A percentile compares a stretch with the other conserved stretches of the same genome.
These are phyloP conservation scores for Villa cingulata DNA, from an alignment of 2,888 invertebrate genomes.

Conservation along the genomic window DNA sequence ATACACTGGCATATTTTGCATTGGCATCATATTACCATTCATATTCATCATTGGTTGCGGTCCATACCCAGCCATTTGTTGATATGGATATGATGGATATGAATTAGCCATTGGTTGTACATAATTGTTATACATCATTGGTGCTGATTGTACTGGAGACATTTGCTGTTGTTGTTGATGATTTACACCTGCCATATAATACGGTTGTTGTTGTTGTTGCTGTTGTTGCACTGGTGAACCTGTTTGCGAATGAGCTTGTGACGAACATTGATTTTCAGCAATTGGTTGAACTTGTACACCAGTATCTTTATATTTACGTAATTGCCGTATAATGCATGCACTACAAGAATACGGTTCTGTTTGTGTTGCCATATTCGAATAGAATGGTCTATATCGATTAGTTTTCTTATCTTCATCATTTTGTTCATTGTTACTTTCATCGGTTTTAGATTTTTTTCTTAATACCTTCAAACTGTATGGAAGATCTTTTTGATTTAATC, in stretches of 20 bases:
- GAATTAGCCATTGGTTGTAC: background rate
- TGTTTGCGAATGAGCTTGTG: background rate
- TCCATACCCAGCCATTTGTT: background rate
- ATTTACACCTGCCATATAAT: background rate
- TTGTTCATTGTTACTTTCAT: background rate
- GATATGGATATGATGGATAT: background rate
- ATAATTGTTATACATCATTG: background rate
- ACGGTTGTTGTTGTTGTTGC: background rate
- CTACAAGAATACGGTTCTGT: conserved; percentile 3
- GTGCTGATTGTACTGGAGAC: background rate
- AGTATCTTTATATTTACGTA: conserved; percentile 3
- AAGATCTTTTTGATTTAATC: conserved; percentile 1
- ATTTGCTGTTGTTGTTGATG: background rate
- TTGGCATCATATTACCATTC: background rate
- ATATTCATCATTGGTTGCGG: background rate
- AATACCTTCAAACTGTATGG: background rate
- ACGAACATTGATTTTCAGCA: background rate
- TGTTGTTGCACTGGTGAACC: background rate
- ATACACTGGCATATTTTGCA: background rate
- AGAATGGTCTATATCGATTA: background rate
- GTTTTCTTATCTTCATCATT: background rate
- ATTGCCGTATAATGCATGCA: conserved; percentile 6
- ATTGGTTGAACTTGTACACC: background rate
- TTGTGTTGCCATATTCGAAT: conserved; percentile 4
- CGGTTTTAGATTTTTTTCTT: background rate